Evolutionary conservation across 2,888 invertebrate genomes (phyloP).

Genomic region (Ariolimax columbianus): DNA sequence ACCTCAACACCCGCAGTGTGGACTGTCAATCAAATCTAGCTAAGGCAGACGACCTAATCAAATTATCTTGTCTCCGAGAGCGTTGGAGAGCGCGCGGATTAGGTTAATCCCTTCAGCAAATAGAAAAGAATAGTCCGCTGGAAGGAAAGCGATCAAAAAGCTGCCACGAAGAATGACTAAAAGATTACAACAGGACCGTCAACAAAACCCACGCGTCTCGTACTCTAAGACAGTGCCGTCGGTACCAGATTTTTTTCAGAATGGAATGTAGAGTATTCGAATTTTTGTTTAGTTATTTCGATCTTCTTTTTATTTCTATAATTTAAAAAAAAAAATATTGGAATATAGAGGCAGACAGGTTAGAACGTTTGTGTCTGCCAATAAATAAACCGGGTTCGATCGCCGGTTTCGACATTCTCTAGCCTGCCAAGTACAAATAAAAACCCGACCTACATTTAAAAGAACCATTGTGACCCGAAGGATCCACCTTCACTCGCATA

Average conservation of each 20-base stretch:
- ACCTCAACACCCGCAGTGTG: slow-evolving; percentile 22
- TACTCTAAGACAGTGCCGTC: not conserved
- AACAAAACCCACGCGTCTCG: not conserved
- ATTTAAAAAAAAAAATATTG: not conserved
- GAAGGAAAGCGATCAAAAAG: slow-evolving; percentile 33
- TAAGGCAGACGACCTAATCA: slow-evolving; percentile 49
- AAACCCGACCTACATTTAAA: no score
- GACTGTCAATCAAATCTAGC: slow-evolving; percentile 41
- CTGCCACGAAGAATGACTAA: slow-evolving; percentile 35
- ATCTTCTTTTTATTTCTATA: not conserved
- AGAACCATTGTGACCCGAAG: no score
- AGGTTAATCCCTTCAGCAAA: slow-evolving; percentile 46
- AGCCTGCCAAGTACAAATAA: no score
- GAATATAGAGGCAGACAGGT: not conserved
- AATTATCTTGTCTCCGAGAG: slow-evolving; percentile 49
- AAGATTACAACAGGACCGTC: slow-evolving; percentile 12
- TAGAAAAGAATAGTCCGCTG: slow-evolving; percentile 37
- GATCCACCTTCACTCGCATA: no score
- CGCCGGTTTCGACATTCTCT: no score
- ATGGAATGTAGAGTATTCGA: slow-evolving; percentile 8
- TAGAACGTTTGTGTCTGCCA: not conserved
- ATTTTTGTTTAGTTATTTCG: not conserved
- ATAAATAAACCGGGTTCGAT: no score
- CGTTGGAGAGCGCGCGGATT: slow-evolving; percentile 44
- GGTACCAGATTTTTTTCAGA: not conserved